Conservation (phyloP, 2,888 invertebrate genomes). For the Stomorhina lunata region DNA sequence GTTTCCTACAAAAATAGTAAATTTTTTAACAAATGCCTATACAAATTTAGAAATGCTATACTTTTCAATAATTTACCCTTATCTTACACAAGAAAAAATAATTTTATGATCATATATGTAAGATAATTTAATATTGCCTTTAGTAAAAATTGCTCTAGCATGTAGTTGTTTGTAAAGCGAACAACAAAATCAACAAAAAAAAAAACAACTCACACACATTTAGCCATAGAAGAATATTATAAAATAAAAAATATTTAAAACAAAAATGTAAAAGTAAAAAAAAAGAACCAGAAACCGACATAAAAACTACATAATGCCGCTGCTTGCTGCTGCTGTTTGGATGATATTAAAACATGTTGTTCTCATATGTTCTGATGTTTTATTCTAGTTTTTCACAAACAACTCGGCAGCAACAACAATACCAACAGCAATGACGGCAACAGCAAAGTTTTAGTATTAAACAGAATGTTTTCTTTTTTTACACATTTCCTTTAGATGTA, state of each 20-base stretch:
- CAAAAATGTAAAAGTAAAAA: not conserved
- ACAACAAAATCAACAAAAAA: conserved; percentile 3
- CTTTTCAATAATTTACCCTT: no score
- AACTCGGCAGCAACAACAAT: conserved; percentile 11
- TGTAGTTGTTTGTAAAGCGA: not conserved
- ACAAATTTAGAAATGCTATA: no score
- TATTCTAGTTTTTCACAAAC: conserved; percentile 14
- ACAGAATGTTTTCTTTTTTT: conserved; percentile 43
- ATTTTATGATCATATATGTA: conserved; percentile 32
- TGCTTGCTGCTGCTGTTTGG: conserved; percentile 30
- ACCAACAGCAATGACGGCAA: conserved; percentile 18
- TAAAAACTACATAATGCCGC: not conserved
- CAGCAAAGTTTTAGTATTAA: not conserved
- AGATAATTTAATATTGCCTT: conserved; percentile 61
- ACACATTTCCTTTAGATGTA: conserved; percentile 54
- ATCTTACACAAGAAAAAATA: no score
- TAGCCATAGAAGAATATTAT: conserved; percentile 8
- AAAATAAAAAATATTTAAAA: not conserved
- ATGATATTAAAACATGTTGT: conserved; percentile 61
- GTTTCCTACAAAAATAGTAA: no score
- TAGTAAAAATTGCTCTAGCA: conserved; percentile 53
- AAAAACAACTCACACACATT: not conserved
- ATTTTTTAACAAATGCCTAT: no score
- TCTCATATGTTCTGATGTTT: conserved; percentile 29
- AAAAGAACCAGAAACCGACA: not conserved